Evolutionary conservation across 2,888 invertebrate species (phyloP).

Genomic region (Ennomos fuscantarius): DNA sequence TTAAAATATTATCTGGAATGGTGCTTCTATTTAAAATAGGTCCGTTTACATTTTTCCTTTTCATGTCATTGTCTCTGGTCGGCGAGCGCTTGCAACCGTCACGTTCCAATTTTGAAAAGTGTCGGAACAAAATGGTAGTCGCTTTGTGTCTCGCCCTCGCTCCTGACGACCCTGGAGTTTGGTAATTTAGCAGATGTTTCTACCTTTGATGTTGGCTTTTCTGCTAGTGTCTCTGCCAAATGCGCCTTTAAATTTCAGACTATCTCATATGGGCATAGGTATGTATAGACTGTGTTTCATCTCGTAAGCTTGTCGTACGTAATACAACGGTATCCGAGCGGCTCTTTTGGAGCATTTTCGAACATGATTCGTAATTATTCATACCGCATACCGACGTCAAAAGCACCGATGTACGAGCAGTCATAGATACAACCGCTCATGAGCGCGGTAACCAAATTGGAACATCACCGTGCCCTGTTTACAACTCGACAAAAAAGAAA

Average conservation of each 20-base stretch:
- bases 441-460: conserved; percentile 80
- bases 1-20: conserved; percentile 73
- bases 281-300: background rate
- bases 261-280: background rate
- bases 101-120: conserved; percentile 86
- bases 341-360: conserved; percentile 36
- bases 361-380: conserved; percentile 82
- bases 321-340: conserved; percentile 33
- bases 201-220: conserved; percentile 68
- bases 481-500: conserved; percentile 81
- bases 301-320: conserved; percentile 8
- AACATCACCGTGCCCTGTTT: conserved; percentile 83
- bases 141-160: conserved; percentile 75
- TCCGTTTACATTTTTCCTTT: conserved; percentile 85
- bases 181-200: conserved; percentile 80
- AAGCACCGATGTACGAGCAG: conserved; percentile 72
- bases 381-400: conserved; percentile 79
- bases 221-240: conserved; percentile 33
- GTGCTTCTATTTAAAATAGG: conserved; percentile 80
- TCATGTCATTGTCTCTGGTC: conserved; percentile 84
- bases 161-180: conserved; percentile 61
- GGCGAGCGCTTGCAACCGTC: conserved; percentile 84
- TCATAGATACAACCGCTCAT: conserved; percentile 76
- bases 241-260: conserved; percentile 34
- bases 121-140: conserved; percentile 84